Base-by-base conservation (phyloP, 2,797 vertebrate species). In the Rhinoraja longicauda region DNA sequence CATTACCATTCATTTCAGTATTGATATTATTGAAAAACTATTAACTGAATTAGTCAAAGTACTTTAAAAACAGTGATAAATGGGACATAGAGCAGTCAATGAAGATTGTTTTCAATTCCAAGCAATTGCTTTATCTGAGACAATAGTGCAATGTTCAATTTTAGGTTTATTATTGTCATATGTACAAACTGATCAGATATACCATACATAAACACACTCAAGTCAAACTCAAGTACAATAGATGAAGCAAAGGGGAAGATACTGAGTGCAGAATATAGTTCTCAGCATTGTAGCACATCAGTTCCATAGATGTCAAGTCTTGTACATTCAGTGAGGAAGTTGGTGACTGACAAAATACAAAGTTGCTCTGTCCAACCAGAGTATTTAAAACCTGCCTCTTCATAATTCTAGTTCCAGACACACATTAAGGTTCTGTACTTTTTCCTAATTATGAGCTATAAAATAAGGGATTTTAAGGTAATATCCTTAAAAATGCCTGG, bases 11-110 rank as follows among this genome's bases (percentile, higher is more conserved):
- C 17, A 92, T 75, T 92, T 91, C 67, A n/a, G 39, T 45, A 29
- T 53, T 73, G 12, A 26, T 21, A 45, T 88, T 90, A 92, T 88
- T 73, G 39, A 92, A 92, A 53, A 21, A 2, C 90, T 86, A 91
- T 72, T 73, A 39, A 64, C 29, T 26, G 24, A 29, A 53, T 91
- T 73, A 73, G 39, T 19, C 12, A 75, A 73, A 72, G 57, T 53
- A 6, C 17, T 17, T 73, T 70, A 53, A 75, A 70, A 29, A 17
- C 5, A 7, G 6, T 75, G 45, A 67, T 67, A 32, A 88, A 75
- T 75, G 24, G 2, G 90, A 29, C 7, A 29, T 29, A 67, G 53
- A 72, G 39, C 45, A 24, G 26, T 21, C 39, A 73, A 72, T 4
- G n/a, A 73, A 29, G 90, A 53, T 72, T 75, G 39, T 39, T 75